A percentile compares a stretch with the other conserved stretches of the same genome.
phyloP scores from a whole-genome alignment of 2,888 invertebrate genomes.

The Apamea epomidion region DNA sequence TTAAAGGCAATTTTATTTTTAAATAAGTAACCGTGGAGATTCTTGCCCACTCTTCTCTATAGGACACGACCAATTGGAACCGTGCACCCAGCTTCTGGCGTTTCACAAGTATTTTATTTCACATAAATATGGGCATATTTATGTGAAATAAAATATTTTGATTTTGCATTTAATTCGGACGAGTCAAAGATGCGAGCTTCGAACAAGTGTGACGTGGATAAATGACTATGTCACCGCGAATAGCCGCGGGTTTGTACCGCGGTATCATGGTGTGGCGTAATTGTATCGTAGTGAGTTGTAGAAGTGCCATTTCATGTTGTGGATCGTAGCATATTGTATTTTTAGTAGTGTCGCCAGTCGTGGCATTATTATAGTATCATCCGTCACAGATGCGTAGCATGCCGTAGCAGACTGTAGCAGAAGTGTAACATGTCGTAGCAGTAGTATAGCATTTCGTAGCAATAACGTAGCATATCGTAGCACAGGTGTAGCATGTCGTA shows the following conservation, averaged over 20 bases:
- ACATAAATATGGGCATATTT: too few relatives aligned
- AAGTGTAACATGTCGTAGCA: not conserved
- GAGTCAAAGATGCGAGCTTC: not conserved
- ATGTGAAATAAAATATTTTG: not conserved
- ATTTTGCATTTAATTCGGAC: not conserved
- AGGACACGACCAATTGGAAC: not conserved
- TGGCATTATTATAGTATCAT: too few relatives aligned
- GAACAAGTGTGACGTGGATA: constrained; percentile 8
- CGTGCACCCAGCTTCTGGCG: not conserved
- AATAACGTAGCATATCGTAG: not conserved
- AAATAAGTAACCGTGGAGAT: not conserved
- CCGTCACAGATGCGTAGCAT: not conserved
- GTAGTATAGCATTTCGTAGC: not conserved
- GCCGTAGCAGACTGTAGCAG: not conserved
- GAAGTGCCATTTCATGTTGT: not conserved
- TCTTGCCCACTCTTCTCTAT: not conserved
- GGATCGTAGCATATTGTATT: not conserved
- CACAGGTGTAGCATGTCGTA: not conserved
- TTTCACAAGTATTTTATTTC: too few relatives aligned
- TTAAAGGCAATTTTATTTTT: not conserved
- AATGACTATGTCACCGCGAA: not conserved
- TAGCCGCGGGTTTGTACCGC: not conserved
- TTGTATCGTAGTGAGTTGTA: not conserved
- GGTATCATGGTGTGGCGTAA: not conserved
- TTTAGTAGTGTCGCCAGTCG: not conserved